Evolutionary conservation across 2,797 vertebrate genomes (phyloP).

Genomic region (Allenopithecus nigroviridis): DNA sequence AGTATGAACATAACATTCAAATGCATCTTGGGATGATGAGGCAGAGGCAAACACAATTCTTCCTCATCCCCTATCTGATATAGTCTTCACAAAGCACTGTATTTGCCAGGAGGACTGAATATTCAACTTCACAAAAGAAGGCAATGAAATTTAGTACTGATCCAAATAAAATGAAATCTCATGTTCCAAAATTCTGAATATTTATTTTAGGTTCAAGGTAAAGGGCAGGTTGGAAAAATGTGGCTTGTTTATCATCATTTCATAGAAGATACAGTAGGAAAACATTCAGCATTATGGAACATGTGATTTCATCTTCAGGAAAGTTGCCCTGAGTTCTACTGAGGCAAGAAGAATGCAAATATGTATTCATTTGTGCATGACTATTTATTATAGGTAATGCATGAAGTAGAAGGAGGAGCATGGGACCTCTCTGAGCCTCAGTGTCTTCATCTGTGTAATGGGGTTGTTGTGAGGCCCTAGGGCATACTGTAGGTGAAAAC

Average conservation of each 20-base stretch:
- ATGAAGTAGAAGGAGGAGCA: not conserved
- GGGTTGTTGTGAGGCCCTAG: not conserved
- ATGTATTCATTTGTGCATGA: not conserved
- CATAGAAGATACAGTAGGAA: not conserved
- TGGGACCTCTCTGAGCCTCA: not conserved
- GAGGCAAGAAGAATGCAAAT: not conserved
- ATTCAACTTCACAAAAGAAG: not conserved
- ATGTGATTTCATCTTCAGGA: not conserved
- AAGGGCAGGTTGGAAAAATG: not conserved
- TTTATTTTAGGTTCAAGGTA: not conserved
- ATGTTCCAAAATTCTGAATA: not conserved
- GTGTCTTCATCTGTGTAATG: not conserved
- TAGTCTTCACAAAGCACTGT: not conserved
- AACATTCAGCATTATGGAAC: not conserved
- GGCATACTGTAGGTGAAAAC: not conserved
- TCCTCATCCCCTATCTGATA: not conserved
- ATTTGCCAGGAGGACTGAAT: not conserved
- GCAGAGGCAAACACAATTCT: not conserved
- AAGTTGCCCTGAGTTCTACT: not conserved
- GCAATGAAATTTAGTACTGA: not conserved
- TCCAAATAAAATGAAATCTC: constrained; percentile 21
- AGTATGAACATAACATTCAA: not conserved
- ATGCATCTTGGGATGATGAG: not conserved
- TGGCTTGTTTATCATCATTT: not conserved
- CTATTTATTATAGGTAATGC: not conserved